Base-by-base conservation (phyloP, 2,888 invertebrate genomes). In the Campoletis raptor region DNA sequence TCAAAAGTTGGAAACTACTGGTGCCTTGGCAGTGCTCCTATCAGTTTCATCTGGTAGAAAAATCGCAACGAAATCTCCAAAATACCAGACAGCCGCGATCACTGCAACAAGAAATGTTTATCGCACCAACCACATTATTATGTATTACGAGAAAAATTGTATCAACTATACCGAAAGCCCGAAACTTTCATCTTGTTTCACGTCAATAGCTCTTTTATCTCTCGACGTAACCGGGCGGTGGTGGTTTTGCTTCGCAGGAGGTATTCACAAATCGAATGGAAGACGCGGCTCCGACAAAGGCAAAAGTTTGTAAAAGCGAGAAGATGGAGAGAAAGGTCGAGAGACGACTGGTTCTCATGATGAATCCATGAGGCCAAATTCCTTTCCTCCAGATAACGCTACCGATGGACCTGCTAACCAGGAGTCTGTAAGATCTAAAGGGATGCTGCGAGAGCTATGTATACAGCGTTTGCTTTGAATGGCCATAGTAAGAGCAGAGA, bases 291-390 rank as follows among this genome's bases (percentile, higher is more conserved):
- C 30, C 40, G 52, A 37, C 40, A n/a, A 37, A 78, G 69, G 24
- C 30, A 81, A 21, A 61, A 67, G 52, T 74, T 42, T 30, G 18
- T 30, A 24, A 18, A 61, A 67, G 24, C 76, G 40, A 76, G 74
- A 45, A 73, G 30, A 42, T n/a, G 10, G 30, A 36, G 48, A 48
- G 64, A 69, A 54, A 12, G 54, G 10, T 57, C 12, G 57, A 67
- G 57, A 40, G 37, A 77, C 18, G 57, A 30, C 21, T 72, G 57
- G 70, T 24, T 52, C 57, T 30, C 64, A 83, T 74, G 57, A 79
- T 81, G 83, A 86, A 84, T 84, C 69, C 81, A 37, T 48, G 52
- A 57, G 84, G 73, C 73, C 61, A 84, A 86, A 86, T 84, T 82
- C 79, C 81, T 79, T 82, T 54, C 24, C 78, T 79, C 66, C 69